phyloP scores from a whole-genome alignment of 2,797 vertebrate species.

The Cephalopachus bancanus region DNA sequence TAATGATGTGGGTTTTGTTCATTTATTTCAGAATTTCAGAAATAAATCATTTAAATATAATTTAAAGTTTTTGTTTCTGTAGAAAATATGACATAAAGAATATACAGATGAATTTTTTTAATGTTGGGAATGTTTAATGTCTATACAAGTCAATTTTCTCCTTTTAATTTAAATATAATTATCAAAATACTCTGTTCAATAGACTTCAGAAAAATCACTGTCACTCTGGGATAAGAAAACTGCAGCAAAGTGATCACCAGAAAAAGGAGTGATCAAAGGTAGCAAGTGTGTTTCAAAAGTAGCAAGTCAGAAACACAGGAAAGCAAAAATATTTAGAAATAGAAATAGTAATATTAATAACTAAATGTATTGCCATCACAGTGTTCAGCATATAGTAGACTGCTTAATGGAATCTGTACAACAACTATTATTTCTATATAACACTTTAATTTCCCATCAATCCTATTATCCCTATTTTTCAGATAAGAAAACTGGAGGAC shows the following conservation, averaged over 20 bases:
- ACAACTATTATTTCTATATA: not conserved
- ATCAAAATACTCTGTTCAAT: not conserved
- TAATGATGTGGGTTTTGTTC: not conserved
- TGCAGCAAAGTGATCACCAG: not conserved
- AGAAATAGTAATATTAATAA: not conserved
- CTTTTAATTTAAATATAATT: slow-evolving; percentile 33
- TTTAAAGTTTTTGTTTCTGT: not conserved
- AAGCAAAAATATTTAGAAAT: not conserved
- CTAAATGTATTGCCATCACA: not conserved
- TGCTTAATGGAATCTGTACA: not conserved
- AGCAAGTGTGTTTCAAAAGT: not conserved
- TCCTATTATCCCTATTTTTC: not conserved
- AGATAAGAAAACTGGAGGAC: not conserved
- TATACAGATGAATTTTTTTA: slow-evolving; percentile 1
- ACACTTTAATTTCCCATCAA: not conserved
- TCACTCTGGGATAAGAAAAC: not conserved
- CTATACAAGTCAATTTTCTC: not conserved
- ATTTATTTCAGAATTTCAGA: slow-evolving; percentile 55
- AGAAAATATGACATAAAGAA: not conserved
- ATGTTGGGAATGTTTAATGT: not conserved
- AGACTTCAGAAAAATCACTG: not conserved
- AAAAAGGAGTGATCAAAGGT: not conserved
- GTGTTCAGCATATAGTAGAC: not conserved
- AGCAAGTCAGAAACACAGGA: not conserved
- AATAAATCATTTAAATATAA: not conserved